These are phyloP conservation scores for Sciaenops ocellatus DNA, from an alignment of 2,797 vertebrate species.

Conservation along the genomic window DNA sequence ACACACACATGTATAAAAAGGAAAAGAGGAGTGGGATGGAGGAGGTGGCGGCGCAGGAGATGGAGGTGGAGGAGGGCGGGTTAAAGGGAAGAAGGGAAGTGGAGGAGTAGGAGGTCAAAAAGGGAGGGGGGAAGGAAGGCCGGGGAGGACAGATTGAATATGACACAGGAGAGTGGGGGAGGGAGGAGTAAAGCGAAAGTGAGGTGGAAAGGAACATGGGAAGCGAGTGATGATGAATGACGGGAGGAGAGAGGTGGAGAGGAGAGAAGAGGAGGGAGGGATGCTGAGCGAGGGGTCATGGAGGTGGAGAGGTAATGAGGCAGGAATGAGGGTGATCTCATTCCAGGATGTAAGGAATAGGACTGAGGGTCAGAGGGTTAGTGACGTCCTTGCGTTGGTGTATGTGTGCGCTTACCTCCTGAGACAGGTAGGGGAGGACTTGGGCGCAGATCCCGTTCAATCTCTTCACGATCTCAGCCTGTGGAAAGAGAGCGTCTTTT, in stretches of 20 bases:
- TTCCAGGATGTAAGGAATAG: constrained; percentile 71
- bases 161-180: constrained; percentile 48
- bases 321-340: constrained; percentile 78
- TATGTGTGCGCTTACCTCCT: constrained; percentile 88
- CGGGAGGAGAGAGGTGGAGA: constrained; percentile 37
- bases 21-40: constrained; percentile 27
- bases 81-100: background rate
- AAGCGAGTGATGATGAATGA: constrained; percentile 74
- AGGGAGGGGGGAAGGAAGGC: background rate
- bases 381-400: constrained; percentile 50
- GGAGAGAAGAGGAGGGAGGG: constrained; percentile 41
- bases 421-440: constrained; percentile 97
- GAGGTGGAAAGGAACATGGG: constrained; percentile 56
- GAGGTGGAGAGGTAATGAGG: constrained; percentile 75
- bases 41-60: constrained; percentile 6
- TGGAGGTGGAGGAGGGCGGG: constrained; percentile 16
- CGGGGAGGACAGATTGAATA: constrained; percentile 48
- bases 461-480: constrained; percentile 98
- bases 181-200: constrained; percentile 49
- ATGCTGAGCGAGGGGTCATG: constrained; percentile 65
- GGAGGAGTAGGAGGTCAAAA: constrained; percentile 38
- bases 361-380: constrained; percentile 65
- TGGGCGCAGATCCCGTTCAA: constrained; percentile 98
- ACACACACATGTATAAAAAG: constrained; percentile 33
- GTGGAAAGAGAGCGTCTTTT: constrained; percentile 39